Percentiles rank a stretch among this genome's conserved stretches.
Evolutionary conservation across 2,888 invertebrate genomes (phyloP).

Genomic region (Emmelina monodactyla): DNA sequence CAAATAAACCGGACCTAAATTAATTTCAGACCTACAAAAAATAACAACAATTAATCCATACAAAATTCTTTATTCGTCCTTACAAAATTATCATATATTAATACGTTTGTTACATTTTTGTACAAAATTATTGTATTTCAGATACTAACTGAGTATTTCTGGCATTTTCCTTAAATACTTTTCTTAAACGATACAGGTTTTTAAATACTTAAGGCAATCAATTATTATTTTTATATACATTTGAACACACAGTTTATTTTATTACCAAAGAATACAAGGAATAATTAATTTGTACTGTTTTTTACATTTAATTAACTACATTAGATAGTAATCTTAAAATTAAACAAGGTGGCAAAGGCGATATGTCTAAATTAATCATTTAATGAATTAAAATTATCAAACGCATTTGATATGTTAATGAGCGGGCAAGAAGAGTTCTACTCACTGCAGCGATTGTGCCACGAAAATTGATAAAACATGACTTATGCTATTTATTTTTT

Average conservation of each 20-base stretch:
- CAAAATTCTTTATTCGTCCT: constrained; percentile 52
- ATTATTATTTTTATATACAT: constrained; percentile 27
- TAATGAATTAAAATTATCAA: constrained; percentile 17
- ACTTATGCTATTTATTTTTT: too few relatives aligned
- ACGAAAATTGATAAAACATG: too few relatives aligned
- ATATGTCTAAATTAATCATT: constrained; percentile 42
- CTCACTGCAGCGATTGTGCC: too few relatives aligned
- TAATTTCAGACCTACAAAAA: constrained; percentile 7
- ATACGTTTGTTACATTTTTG: constrained; percentile 19
- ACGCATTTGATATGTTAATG: constrained; percentile 30
- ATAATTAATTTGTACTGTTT: constrained; percentile 29
- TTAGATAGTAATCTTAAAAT: constrained; percentile 19
- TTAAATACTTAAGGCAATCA: constrained; percentile 21
- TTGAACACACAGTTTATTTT: constrained; percentile 31
- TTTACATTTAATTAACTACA: constrained; percentile 9
- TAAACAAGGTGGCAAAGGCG: constrained; percentile 46
- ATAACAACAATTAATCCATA: constrained; percentile 6
- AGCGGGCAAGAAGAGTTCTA: too few relatives aligned
- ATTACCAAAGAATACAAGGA: constrained; percentile 28
- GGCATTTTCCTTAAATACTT: too few relatives aligned
- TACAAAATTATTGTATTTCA: constrained; percentile 7
- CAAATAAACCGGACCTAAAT: too few relatives aligned
- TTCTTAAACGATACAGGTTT: too few relatives aligned
- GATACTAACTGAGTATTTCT: too few relatives aligned
- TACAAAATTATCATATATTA: constrained; percentile 24